These are phyloP conservation scores for Heliothis virescens DNA, from an alignment of 1,140 invertebrate genomes.

Conservation along the genomic window DNA sequence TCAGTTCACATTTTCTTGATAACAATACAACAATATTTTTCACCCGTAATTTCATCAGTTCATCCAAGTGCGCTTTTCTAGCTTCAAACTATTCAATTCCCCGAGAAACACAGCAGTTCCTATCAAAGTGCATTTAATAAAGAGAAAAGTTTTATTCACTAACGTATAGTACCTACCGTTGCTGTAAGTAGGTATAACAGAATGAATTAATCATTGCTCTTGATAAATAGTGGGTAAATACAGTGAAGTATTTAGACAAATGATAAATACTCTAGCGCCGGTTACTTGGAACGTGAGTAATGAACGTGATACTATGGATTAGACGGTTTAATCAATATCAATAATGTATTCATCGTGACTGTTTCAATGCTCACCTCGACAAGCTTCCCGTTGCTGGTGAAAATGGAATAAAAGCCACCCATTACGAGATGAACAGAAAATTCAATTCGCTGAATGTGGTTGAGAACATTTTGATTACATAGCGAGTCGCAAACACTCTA, in stretches of 20 bases:
- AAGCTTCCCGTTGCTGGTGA: conserved; percentile 44
- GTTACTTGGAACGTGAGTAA: conserved; percentile 52
- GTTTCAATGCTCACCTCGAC: conserved; percentile 48
- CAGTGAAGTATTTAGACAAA: conserved; percentile 43
- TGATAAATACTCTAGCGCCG: conserved; percentile 45
- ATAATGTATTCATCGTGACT: conserved; percentile 57
- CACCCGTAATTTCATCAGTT: conserved; percentile 6
- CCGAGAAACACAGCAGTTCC: neutral
- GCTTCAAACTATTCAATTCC: conserved; percentile 19
- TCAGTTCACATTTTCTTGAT: neutral
- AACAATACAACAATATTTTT: conserved; percentile 1
- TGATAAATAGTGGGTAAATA: conserved; percentile 30
- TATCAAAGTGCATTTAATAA: conserved; percentile 18
- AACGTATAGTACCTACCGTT: no score
- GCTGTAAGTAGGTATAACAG: neutral
- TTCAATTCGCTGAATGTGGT: conserved; percentile 59
- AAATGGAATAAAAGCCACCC: conserved; percentile 55
- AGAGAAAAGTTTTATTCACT: neutral
- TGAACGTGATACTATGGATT: conserved; percentile 54
- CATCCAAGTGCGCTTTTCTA: conserved; percentile 5
- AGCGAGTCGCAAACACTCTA: conserved; percentile 55
- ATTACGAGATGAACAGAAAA: conserved; percentile 61
- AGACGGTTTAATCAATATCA: conserved; percentile 55
- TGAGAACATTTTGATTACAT: conserved; percentile 60
- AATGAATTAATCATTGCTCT: conserved; percentile 27